Conservation (phyloP, 53 echinoderm and acorn worm species). For the Paracentrotus lividus region DNA sequence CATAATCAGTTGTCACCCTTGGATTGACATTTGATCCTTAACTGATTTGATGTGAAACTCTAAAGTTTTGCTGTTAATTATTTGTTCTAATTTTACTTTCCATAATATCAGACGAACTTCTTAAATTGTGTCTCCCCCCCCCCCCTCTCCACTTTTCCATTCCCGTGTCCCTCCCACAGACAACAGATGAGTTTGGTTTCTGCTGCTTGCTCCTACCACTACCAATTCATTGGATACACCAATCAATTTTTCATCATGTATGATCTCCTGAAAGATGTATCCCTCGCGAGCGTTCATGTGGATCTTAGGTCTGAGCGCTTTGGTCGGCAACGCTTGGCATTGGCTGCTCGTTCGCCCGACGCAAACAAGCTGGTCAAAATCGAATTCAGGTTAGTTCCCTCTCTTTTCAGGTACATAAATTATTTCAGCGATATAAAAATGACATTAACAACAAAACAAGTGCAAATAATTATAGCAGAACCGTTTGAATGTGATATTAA, state of each 20-base stretch:
- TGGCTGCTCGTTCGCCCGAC: slow-evolving; percentile 73
- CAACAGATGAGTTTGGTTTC: slow-evolving; percentile 84
- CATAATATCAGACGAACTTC: not conserved
- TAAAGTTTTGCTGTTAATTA: too few relatives aligned
- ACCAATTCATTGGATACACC: slow-evolving; percentile 70
- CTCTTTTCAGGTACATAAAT: not conserved
- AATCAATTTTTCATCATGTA: slow-evolving; percentile 95
- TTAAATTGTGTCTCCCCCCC: not conserved
- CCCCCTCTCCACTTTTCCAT: too few relatives aligned
- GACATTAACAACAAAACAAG: not conserved
- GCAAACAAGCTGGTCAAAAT: slow-evolving; percentile 43
- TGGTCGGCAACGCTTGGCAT: slow-evolving; percentile 88
- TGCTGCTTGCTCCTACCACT: slow-evolving; percentile 78
- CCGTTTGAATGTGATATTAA: too few relatives aligned
- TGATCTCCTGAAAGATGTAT: slow-evolving; percentile 85
- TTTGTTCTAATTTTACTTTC: too few relatives aligned
- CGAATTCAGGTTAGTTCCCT: slow-evolving; percentile 16
- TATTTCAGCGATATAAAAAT: not conserved
- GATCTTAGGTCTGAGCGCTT: slow-evolving; percentile 90
- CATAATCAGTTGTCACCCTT: too few relatives aligned
- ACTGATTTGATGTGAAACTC: too few relatives aligned
- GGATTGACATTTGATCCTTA: too few relatives aligned
- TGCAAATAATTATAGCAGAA: too few relatives aligned
- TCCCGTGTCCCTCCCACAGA: slow-evolving; percentile 53
- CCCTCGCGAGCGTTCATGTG: slow-evolving; percentile 92